Evolutionary conservation across 2,113 vertebrate genomes (phyloP).

Genomic region (Rhineura floridana): DNA sequence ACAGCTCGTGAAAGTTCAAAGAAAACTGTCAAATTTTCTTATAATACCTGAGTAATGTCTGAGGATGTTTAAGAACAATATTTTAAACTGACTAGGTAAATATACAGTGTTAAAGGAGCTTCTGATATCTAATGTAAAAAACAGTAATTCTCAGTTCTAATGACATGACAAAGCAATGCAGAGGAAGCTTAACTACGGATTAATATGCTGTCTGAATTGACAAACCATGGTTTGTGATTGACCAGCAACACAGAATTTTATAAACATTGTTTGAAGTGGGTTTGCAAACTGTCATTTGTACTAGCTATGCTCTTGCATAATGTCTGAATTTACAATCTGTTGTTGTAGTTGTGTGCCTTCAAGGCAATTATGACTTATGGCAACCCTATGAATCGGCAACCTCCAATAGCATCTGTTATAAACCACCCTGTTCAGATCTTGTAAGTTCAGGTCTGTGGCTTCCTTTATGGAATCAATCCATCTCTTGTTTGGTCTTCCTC

Average conservation of each 20-base stretch:
- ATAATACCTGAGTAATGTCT: background rate
- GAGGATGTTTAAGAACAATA: background rate
- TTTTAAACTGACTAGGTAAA: background rate
- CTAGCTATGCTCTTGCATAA: no score
- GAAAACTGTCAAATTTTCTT: background rate
- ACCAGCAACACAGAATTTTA: background rate
- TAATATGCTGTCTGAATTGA: background rate
- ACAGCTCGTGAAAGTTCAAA: background rate
- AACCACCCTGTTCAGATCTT: no score
- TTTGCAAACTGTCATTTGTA: no score
- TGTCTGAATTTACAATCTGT: no score
- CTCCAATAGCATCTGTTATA: no score
- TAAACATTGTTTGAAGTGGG: no score
- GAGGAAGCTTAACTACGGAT: background rate
- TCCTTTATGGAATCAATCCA: no score
- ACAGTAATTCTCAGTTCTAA: background rate
- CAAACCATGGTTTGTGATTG: background rate
- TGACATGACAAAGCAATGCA: background rate
- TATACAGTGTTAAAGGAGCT: background rate
- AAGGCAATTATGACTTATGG: no score
- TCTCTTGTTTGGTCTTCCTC: no score
- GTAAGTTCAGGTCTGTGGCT: no score
- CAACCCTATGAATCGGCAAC: background rate
- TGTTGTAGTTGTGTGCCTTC: no score
- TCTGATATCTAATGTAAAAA: background rate